A percentile compares a stretch with the other conserved stretches of the same genome.
phyloP scores from a whole-genome alignment of 2,113 vertebrate species.

The Limanda limanda region DNA sequence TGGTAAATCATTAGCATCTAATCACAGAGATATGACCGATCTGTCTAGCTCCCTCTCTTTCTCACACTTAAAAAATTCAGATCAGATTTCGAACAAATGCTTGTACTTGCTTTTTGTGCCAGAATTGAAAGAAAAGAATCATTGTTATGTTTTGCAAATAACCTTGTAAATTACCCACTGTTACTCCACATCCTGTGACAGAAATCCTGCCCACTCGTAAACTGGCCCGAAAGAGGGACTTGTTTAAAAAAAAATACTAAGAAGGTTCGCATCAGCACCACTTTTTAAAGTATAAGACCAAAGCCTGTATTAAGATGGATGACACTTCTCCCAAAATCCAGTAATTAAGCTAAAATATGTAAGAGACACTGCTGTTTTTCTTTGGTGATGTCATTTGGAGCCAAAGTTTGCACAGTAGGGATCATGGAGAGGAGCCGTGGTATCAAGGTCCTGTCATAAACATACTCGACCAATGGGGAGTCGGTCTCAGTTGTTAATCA shows the following conservation, averaged over 20 bases:
- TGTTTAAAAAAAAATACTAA: conserved; percentile 1
- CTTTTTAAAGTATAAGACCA: too few species aligned
- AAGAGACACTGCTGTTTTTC: too few species aligned
- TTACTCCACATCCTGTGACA: neutral
- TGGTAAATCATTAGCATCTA: conserved; percentile 22
- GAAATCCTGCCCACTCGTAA: conserved; percentile 1
- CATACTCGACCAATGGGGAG: too few species aligned
- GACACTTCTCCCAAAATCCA: too few species aligned
- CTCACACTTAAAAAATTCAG: neutral
- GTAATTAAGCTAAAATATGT: too few species aligned
- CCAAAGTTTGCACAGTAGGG: too few species aligned
- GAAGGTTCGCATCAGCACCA: too few species aligned
- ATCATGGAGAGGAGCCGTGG: too few species aligned
- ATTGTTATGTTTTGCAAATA: neutral
- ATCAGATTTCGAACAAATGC: neutral
- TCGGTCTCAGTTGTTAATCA: too few species aligned
- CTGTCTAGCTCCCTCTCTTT: neutral
- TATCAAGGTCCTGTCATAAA: too few species aligned
- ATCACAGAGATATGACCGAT: neutral
- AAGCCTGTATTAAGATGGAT: too few species aligned
- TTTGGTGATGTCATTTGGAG: too few species aligned
- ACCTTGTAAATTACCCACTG: neutral
- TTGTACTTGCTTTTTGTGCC: neutral
- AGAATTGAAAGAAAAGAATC: neutral
- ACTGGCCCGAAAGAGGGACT: neutral